Conservation (phyloP, 2,113 vertebrate species). For the Pelvicachromis taeniatus region DNA sequence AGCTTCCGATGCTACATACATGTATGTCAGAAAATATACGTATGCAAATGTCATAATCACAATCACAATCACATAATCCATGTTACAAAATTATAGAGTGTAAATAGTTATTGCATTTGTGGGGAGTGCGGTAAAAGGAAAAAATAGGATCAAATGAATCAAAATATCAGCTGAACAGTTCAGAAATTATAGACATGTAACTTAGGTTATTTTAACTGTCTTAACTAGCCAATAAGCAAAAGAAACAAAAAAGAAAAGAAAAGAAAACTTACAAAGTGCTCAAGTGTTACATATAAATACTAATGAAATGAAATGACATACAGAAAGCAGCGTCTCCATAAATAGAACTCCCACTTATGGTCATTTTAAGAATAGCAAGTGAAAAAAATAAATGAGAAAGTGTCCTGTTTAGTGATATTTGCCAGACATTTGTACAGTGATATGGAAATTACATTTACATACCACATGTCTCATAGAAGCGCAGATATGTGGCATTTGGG, state of each 20-base stretch:
- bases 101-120: not conserved
- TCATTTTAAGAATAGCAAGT: constrained; percentile 4
- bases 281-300: not conserved
- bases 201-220: no score
- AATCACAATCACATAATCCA: no score
- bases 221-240: no score
- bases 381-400: constrained; percentile 33
- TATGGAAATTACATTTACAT: constrained; percentile 66
- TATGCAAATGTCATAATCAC: not conserved
- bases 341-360: not conserved
- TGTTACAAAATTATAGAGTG: not conserved
- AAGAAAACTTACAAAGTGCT: no score
- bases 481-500: constrained; percentile 72
- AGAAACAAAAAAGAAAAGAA: not conserved
- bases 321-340: not conserved
- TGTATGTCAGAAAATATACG: not conserved
- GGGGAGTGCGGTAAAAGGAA: not conserved
- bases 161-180: not conserved
- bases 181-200: not conserved
- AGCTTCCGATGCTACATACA: not conserved
- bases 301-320: not conserved
- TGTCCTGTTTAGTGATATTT: constrained; percentile 66
- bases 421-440: constrained; percentile 58
- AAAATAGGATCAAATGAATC: not conserved
- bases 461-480: constrained; percentile 33